Evolutionary conservation across 2,113 vertebrate genomes (phyloP), one percentile per base, ranked within the genome.

Genomic region (Dipodomys merriami): DNA sequence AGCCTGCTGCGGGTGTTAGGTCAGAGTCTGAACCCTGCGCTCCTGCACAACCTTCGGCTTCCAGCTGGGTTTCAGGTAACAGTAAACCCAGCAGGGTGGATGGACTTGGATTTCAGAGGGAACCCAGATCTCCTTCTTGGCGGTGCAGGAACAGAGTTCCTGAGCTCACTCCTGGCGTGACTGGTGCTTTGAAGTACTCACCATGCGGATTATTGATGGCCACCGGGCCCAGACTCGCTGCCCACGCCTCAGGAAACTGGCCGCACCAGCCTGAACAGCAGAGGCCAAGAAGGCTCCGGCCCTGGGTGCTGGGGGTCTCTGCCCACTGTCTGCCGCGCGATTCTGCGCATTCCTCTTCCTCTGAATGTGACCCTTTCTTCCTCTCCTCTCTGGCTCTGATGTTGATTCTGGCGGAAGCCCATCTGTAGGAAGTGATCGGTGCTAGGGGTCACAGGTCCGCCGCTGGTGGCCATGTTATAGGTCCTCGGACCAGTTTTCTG

Each of bases 371-470:
- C n/a, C 16, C 7, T 64, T 20, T 22, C 39, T 20, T 22, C 23
- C 25, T 46, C 4, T 23, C 6, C 46, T 88, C 22, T 57, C 46
- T 23, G 27, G 23, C 19, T 19, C 22, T 2, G 6, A 4, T 6
- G 9, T 29, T 62, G 8, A 19, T n/a, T 6, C 44, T 0, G 19
- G 44, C 2, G 8, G 6, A 8, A 18, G 2, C 72, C n/a, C 3
- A n/a, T 30, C 62, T 33, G 20, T 3, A 67, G 69, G 19, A 82
- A 60, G 10, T 20, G 23, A 13, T 62, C 2, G 30, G 1, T 30
- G 33, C 25, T 23, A 8, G 23, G 2, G 53, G 2, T 16, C 53
- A 23, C 15, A 25, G n/a, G 25, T 60, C 20, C 72, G 4, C 18
- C 46, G 33, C 46, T 7, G 3, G 2, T n/a, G 57, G 16, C 60